Percentiles rank a stretch among this genome's conserved stretches.
Conservation (phyloP, 1,140 invertebrate species). For the Bombus difficillimus region DNA sequence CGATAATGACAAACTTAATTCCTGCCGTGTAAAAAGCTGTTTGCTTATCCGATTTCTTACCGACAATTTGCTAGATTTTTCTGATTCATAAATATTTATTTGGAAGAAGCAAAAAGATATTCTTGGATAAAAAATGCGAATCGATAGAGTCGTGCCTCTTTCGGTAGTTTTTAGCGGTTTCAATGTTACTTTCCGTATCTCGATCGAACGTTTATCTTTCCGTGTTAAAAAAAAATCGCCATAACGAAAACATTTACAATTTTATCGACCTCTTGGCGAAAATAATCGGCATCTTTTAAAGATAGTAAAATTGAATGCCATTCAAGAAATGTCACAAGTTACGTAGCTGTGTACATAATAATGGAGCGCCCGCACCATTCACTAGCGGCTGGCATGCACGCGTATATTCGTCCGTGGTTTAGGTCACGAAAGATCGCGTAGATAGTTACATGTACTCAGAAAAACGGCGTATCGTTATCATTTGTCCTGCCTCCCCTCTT, state of each 20-base stretch:
- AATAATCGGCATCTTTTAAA: background rate
- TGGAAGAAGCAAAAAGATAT: too few species aligned
- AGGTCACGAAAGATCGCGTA: slow-evolving; percentile 54
- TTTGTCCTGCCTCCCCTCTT: background rate
- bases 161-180: background rate
- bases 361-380: background rate
- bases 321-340: background rate
- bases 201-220: background rate
- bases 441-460: slow-evolving; percentile 26
- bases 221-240: background rate
- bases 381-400: background rate
- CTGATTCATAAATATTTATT: background rate
- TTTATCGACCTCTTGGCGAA: background rate
- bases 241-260: background rate
- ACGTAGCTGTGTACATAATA: background rate
- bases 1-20: too few species aligned
- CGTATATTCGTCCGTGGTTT: slow-evolving; percentile 8
- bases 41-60: background rate
- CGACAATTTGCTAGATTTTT: background rate
- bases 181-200: background rate
- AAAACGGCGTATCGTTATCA: slow-evolving; percentile 28
- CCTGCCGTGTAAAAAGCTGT: background rate
- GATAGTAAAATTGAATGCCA: background rate
- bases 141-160: background rate
- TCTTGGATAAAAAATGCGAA: background rate